Conservation (phyloP, 2,113 vertebrate genomes). For the Fregetta grallaria region DNA sequence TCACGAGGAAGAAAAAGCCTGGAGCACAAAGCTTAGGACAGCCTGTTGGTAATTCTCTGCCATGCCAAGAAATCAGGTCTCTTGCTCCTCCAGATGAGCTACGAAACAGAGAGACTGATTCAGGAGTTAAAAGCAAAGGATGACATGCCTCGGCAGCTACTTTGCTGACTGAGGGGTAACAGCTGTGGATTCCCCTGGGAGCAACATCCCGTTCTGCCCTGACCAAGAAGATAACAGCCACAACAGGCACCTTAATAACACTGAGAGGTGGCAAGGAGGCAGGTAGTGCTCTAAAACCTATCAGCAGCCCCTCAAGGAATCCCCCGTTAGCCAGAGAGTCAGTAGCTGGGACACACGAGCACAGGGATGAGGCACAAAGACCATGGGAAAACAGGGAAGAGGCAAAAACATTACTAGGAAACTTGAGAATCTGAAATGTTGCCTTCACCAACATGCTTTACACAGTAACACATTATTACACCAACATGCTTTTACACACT, state of each 20-base stretch:
- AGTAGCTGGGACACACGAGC: background rate
- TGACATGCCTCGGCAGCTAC: conserved; percentile 5
- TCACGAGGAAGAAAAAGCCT: background rate
- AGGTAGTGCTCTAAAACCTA: background rate
- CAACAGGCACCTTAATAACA: background rate
- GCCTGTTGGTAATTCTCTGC: background rate
- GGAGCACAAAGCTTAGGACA: background rate
- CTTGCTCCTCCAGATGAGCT: background rate
- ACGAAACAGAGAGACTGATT: accelerated
- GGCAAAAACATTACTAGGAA: background rate
- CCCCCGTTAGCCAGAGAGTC: background rate
- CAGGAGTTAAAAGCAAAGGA: conserved; percentile 3
- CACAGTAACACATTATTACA: background rate
- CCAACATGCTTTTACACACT: background rate
- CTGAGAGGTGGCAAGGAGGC: background rate
- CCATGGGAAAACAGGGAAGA: background rate
- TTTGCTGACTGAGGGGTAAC: conserved; percentile 46
- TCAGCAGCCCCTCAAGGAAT: background rate
- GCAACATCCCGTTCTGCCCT: background rate
- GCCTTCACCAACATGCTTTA: background rate
- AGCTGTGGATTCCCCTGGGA: conserved; percentile 20
- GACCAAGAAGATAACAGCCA: conserved; percentile 21
- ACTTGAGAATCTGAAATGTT: background rate
- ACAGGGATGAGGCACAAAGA: background rate
- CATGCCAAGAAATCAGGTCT: background rate